phyloP scores from a whole-genome alignment of 1,140 invertebrate genomes.

The Diachasma alloeum region DNA sequence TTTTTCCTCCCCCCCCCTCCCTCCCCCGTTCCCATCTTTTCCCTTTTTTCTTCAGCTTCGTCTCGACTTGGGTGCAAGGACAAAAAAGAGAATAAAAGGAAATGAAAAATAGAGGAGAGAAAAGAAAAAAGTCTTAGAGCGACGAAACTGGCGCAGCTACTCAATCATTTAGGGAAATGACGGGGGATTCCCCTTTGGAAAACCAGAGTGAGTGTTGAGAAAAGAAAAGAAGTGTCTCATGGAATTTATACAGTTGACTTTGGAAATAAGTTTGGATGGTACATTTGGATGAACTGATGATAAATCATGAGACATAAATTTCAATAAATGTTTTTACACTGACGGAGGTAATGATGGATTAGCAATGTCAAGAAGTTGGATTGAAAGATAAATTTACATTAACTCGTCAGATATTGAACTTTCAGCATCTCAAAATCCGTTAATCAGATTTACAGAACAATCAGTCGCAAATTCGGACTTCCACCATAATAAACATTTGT shows the following conservation, averaged over 20 bases:
- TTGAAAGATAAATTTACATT: background rate
- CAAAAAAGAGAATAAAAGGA: constrained; percentile 2
- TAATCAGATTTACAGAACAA: background rate
- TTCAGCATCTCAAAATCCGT: background rate
- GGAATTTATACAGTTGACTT: constrained; percentile 30
- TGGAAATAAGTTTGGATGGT: constrained; percentile 1
- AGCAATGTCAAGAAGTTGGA: background rate
- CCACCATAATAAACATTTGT: background rate
- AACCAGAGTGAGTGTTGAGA: background rate
- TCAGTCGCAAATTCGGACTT: background rate
- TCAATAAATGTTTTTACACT: background rate
- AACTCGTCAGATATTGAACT: too few relatives aligned
- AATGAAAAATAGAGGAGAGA: background rate
- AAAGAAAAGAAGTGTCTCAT: background rate
- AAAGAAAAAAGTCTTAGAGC: constrained; percentile 6
- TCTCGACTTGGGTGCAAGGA: background rate
- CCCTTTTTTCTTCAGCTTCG: background rate
- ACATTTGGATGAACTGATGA: background rate
- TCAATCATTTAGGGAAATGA: constrained; percentile 37
- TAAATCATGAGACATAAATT: background rate
- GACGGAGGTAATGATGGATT: background rate
- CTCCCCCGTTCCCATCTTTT: background rate
- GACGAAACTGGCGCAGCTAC: constrained; percentile 30
- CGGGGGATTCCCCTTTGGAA: constrained; percentile 20
- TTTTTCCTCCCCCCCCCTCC: constrained; percentile 6